These are phyloP conservation scores for Salminus brasiliensis DNA, from an alignment of 2,113 vertebrate genomes.

Conservation along the genomic window DNA sequence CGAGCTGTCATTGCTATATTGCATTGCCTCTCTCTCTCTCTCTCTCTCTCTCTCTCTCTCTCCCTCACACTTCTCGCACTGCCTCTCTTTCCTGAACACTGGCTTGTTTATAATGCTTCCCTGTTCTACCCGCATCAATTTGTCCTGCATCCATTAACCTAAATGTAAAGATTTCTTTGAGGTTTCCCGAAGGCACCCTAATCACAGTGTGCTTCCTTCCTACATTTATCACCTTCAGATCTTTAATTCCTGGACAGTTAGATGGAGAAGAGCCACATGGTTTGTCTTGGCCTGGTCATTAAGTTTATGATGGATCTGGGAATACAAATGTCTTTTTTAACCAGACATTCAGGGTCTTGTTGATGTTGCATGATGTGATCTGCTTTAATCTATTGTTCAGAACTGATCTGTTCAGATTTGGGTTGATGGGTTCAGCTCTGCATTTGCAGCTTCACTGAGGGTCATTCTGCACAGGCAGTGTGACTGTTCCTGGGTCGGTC, in stretches of 20 bases:
- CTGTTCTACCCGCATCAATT: not conserved
- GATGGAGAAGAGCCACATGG: not conserved
- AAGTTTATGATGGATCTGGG: not conserved
- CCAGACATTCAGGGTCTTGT: not conserved
- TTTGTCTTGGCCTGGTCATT: constrained; percentile 11
- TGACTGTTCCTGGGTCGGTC: constrained; percentile 45
- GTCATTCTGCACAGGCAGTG: not conserved
- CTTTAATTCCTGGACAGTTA: not conserved
- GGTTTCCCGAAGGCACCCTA: not conserved
- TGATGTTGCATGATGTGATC: not conserved
- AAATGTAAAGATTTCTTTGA: not conserved
- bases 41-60: constrained; percentile 54
- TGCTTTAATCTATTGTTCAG: not conserved
- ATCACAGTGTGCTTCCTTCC: not conserved
- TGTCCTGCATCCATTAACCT: constrained; percentile 22
- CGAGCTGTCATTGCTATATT: constrained; percentile 54
- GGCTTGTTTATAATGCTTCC: constrained; percentile 6
- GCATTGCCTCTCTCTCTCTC: constrained; percentile 48
- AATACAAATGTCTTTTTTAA: constrained; percentile 23
- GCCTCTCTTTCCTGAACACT: not conserved
- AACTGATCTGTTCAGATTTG: constrained; percentile 35
- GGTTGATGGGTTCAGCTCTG: constrained; percentile 17
- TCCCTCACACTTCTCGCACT: constrained; percentile 11
- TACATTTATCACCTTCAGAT: not conserved
- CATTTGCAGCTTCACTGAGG: not conserved